phyloP scores from a whole-genome alignment of 2,113 vertebrate genomes.

The Danionella cerebrum region DNA sequence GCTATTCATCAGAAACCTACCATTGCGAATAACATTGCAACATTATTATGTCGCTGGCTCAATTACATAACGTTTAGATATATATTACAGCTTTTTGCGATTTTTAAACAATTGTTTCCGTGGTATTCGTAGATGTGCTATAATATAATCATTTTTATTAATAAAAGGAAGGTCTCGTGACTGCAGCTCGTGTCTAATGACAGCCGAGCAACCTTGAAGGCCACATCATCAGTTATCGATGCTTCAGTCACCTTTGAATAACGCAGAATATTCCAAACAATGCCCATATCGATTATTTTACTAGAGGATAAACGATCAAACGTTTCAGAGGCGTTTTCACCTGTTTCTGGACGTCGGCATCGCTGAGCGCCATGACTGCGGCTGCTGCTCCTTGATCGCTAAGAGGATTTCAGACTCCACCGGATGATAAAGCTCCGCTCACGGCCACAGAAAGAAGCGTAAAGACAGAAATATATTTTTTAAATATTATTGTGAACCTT shows the following conservation, averaged over 20 bases:
- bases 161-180: neutral
- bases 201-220: conserved; percentile 3
- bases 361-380: conserved; percentile 87
- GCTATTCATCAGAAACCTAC: too few relatives aligned
- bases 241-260: neutral
- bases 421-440: neutral
- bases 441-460: neutral
- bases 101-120: too few relatives aligned
- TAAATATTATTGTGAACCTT: neutral
- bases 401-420: neutral
- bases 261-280: neutral
- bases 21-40: too few relatives aligned
- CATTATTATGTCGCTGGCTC: too few relatives aligned
- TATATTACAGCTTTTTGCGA: too few relatives aligned
- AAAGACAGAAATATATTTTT: neutral
- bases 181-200: neutral
- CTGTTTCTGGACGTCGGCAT: conserved; percentile 97
- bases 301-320: conserved; percentile 33
- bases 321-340: conserved; percentile 47
- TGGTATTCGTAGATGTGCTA: too few relatives aligned
- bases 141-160: too few relatives aligned
- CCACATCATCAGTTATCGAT: neutral
- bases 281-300: neutral
- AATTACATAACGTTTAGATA: too few relatives aligned
- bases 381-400: conserved; percentile 31